Percentiles rank a stretch among this genome's conserved stretches.
phyloP scores from a whole-genome alignment of 1,140 invertebrate species.

The Nomia melanderi region DNA sequence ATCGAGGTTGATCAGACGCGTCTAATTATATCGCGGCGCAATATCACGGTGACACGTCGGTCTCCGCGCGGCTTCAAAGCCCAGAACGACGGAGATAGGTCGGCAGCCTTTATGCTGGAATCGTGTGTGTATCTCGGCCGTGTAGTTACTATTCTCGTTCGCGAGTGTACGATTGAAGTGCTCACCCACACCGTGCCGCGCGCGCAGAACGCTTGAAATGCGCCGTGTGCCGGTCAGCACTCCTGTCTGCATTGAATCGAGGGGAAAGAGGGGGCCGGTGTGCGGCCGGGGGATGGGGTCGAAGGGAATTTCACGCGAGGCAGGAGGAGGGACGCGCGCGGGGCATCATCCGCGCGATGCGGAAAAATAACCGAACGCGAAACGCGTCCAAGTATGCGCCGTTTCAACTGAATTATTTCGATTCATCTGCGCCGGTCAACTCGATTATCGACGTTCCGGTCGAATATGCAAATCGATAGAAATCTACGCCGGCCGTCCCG shows the following conservation, averaged over 20 bases:
- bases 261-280: too few species aligned
- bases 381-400: too few species aligned
- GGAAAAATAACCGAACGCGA: conserved; percentile 29
- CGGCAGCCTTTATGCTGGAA: conserved; percentile 32
- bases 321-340: conserved; percentile 2
- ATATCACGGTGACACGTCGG: conserved; percentile 12
- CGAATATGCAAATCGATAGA: not conserved
- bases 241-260: conserved; percentile 42
- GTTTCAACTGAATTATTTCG: conserved; percentile 28
- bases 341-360: not conserved
- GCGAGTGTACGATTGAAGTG: conserved; percentile 30
- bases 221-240: conserved; percentile 40
- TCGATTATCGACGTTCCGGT: not conserved
- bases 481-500: not conserved
- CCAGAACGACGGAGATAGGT: conserved; percentile 21
- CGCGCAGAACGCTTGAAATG: conserved; percentile 36
- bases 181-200: conserved; percentile 19
- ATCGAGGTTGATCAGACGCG: not conserved
- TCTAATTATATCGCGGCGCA: conserved; percentile 27
- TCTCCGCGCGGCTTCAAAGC: conserved; percentile 26
- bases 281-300: not conserved
- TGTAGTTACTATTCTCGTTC: conserved; percentile 37
- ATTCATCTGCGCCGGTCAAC: not conserved
- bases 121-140: conserved; percentile 28
- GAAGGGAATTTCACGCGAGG: conserved; percentile 21